Evolutionary conservation across 2,113 vertebrate species (phyloP), one percentile per base, ranked within the genome.

Genomic region (Hydrochoerus hydrochaeris): DNA sequence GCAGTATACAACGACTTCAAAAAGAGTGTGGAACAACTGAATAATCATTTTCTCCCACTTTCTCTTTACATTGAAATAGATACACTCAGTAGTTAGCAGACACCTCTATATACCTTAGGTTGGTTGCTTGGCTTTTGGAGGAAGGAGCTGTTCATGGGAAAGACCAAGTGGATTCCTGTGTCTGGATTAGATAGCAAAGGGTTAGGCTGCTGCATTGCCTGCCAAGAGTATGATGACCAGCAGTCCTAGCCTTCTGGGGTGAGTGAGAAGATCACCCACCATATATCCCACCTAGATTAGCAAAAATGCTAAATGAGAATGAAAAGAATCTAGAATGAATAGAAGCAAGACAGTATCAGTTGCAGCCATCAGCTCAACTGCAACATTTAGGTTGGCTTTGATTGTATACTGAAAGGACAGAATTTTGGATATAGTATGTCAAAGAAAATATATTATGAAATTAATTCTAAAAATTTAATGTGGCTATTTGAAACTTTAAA

Each of bases 391-490:
- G 8, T 12, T 73, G 16, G n/a, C 86, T 93, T 69, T 28, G 0
- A 67, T 83, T 88, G 65, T 4, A 69, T n/a, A 63, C 69, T 57
- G 62, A 28, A 96, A 78, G 52, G 6, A 84, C 73, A 85, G 30
- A 49, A 35, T 32, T 83, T 85, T 80, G 49, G 12, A 49, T 63
- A 60, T 52, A 32, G 4, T 83, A 1, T 35, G 32, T 81, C 91
- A 94, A 95, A 94, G 32, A 89, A 91, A 89, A 90, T 44, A 57
- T 28, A 54, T 67, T 46, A 41, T 80, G 46, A 80, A 96, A 73
- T 93, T 82, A 86, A 71, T 85, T 84, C 87, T 85, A 69, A 67
- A 35, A 71, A 63, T 67, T 54, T 60, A 60, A 38, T 62, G 10
- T 85, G 38, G 32, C 10, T 80, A 82, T 26, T 88, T 95, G 30